These are phyloP conservation scores for Platycheirus albimanus DNA, from an alignment of 2,888 invertebrate species.

Conservation along the genomic window DNA sequence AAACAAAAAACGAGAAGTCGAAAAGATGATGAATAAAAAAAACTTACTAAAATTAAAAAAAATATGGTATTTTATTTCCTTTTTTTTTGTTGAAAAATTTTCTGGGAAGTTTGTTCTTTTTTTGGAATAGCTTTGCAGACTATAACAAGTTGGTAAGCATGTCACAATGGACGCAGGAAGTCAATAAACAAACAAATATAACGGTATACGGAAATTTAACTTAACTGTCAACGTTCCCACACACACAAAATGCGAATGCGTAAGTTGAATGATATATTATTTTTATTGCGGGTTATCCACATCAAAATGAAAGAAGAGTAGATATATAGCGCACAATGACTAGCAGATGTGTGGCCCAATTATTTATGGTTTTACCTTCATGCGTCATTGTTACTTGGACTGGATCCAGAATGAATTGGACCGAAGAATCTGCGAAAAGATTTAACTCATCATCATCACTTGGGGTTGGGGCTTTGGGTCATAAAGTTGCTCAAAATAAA, in stretches of 20 bases:
- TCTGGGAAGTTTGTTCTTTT: conserved; percentile 4
- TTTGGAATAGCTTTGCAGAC: neutral
- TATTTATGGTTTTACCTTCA: conserved; percentile 41
- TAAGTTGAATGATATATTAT: neutral
- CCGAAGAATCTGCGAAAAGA: conserved; percentile 4
- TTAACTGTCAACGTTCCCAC: too few species aligned
- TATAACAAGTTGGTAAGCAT: neutral
- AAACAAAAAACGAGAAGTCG: conserved; percentile 23
- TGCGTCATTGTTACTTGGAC: conserved; percentile 32
- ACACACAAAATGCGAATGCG: neutral
- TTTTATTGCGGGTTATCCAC: conserved; percentile 8
- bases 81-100: neutral
- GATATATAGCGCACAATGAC: conserved; percentile 21
- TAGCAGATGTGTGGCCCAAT: conserved; percentile 45
- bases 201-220: neutral
- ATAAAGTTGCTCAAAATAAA: neutral
- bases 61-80: neutral
- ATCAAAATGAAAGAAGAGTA: neutral
- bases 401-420: conserved; percentile 41
- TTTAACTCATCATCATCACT: conserved; percentile 19
- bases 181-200: neutral
- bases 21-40: conserved; percentile 38
- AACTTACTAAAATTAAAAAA: conserved; percentile 18
- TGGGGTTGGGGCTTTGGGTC: too few species aligned
- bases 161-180: neutral